Conservation (phyloP, 2,888 invertebrate species). For the Hetaerina titia region DNA sequence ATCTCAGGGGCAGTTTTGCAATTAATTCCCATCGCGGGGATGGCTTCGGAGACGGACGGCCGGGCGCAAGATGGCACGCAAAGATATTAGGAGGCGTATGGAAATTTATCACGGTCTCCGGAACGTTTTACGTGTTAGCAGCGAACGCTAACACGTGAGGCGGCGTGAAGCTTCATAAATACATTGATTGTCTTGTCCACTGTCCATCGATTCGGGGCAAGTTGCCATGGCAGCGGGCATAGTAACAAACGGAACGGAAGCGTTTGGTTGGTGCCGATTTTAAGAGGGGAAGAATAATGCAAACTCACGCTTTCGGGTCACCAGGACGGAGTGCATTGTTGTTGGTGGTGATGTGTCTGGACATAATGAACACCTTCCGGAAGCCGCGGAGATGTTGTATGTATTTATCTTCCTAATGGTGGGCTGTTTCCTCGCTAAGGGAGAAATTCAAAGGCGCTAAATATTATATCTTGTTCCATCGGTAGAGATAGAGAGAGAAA, state of each 20-base stretch:
- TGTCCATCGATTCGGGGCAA: constrained; percentile 13
- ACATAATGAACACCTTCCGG: background rate
- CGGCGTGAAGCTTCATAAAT: constrained; percentile 9
- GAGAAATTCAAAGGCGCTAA: too few species aligned
- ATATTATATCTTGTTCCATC: too few species aligned
- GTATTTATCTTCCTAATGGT: background rate
- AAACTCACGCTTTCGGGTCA: constrained; percentile 29
- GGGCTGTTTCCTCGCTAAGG: background rate
- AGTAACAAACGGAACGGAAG: constrained; percentile 36
- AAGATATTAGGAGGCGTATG: background rate
- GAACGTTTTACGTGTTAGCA: background rate
- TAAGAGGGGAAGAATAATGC: background rate
- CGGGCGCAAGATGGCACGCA: background rate
- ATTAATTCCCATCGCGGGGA: background rate
- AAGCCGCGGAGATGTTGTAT: background rate
- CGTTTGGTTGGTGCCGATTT: background rate
- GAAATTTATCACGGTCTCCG: background rate
- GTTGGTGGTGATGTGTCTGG: background rate
- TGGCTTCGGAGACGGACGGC: background rate
- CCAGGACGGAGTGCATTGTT: background rate
- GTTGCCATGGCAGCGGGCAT: constrained; percentile 52
- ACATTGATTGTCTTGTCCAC: constrained; percentile 58
- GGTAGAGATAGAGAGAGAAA: too few species aligned
- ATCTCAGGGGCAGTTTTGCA: too few species aligned
- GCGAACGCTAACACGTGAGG: background rate